These are phyloP conservation scores for Poeciliopsis prolifica DNA, from an alignment of 2,113 vertebrate genomes.

Conservation along the genomic window DNA sequence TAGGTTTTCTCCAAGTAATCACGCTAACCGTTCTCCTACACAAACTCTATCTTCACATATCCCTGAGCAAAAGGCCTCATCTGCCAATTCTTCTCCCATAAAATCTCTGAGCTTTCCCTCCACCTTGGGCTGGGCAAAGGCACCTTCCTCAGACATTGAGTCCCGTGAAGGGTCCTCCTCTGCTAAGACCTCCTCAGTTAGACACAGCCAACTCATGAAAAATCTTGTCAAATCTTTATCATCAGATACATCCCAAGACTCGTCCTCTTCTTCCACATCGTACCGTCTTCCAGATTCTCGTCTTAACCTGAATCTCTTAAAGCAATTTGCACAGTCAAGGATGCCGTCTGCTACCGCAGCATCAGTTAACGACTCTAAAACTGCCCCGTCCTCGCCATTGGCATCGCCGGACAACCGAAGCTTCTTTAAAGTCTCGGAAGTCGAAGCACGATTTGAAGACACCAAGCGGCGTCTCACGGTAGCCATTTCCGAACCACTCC, in stretches of 20 bases:
- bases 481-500: conserved; percentile 93
- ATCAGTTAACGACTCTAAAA: conserved; percentile 88
- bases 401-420: conserved; percentile 91
- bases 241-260: conserved; percentile 89
- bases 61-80: conserved; percentile 81
- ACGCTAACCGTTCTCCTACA: conserved; percentile 31
- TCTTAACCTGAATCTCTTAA: conserved; percentile 95
- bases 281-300: conserved; percentile 87
- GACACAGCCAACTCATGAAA: conserved; percentile 93
- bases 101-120: conserved; percentile 82
- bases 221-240: conserved; percentile 94
- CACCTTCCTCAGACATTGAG: conserved; percentile 90
- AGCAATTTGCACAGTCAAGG: conserved; percentile 93
- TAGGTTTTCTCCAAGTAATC: conserved; percentile 47
- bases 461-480: conserved; percentile 95
- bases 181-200: conserved; percentile 72
- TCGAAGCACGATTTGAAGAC: conserved; percentile 96
- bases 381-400: conserved; percentile 90
- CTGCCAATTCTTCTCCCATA: conserved; percentile 83
- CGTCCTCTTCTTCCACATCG: conserved; percentile 66
- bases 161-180: conserved; percentile 82
- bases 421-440: conserved; percentile 94
- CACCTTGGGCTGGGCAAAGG: conserved; percentile 85
- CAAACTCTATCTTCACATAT: conserved; percentile 68
- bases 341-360: conserved; percentile 52